Conservation (phyloP, 2,113 vertebrate species). For the Genyomyrus donnyi region DNA sequence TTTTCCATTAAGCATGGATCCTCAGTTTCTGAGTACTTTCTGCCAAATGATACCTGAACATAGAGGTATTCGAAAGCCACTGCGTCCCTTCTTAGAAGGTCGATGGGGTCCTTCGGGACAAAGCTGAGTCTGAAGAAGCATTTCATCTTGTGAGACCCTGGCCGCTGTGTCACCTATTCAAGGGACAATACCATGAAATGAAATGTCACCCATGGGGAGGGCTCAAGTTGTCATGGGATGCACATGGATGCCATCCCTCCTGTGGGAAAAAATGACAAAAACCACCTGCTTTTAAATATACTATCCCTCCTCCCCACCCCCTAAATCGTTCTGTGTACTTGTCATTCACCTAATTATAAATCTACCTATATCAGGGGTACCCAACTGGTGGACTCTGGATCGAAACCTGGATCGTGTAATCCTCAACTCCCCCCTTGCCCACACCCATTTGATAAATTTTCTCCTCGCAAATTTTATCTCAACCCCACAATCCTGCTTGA, state of each 20-base stretch:
- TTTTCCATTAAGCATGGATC: neutral
- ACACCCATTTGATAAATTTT: neutral
- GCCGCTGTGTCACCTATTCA: conserved; percentile 84
- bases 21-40: neutral
- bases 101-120: conserved; percentile 90
- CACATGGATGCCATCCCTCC: neutral
- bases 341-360: neutral
- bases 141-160: conserved; percentile 89
- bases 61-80: conserved; percentile 97
- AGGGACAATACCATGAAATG: conserved; percentile 18
- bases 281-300: neutral
- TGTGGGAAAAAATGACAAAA: neutral
- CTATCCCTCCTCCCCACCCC: neutral
- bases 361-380: neutral
- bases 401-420: neutral
- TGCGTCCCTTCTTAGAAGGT: conserved; percentile 85
- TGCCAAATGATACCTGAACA: conserved; percentile 69
- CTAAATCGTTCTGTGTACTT: neutral
- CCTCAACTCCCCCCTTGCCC: neutral
- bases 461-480: neutral
- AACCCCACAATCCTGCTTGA: neutral
- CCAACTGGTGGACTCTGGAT: neutral
- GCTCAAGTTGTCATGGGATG: neutral
- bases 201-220: neutral
- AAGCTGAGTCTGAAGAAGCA: conserved; percentile 95